These are phyloP conservation scores for Chaenogobius annularis DNA, from an alignment of 2,113 vertebrate species.

Conservation along the genomic window DNA sequence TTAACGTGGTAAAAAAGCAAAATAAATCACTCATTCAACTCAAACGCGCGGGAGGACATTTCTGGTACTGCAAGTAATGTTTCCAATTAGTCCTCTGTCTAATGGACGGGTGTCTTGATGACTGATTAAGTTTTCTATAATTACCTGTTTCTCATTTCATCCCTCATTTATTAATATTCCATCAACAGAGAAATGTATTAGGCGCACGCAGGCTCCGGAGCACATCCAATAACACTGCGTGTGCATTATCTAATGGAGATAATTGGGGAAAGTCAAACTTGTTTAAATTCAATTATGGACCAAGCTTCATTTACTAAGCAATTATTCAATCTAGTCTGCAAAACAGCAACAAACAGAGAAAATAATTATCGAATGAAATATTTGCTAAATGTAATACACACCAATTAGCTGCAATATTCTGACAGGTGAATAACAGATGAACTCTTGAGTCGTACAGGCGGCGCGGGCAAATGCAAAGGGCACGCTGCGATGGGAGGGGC, in stretches of 20 bases:
- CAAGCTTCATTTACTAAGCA: not conserved
- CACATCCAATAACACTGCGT: not conserved
- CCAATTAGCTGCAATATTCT: not conserved
- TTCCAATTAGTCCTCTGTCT: not conserved
- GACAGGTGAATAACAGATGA: not conserved
- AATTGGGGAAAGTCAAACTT: slow-evolving; percentile 4
- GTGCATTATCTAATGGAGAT: not conserved
- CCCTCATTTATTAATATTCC: slow-evolving; percentile 4
- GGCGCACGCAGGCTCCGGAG: not conserved
- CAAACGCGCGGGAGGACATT: not conserved
- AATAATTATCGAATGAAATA: not conserved
- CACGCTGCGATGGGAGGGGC: too few species aligned
- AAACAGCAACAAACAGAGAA: slow-evolving; percentile 1
- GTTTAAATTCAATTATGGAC: slow-evolving; percentile 4
- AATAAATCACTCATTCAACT: too few species aligned
- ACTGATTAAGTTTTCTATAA: not conserved
- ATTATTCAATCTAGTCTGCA: not conserved
- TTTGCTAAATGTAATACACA: not conserved
- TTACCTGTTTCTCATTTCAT: slow-evolving; percentile 5
- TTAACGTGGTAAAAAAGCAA: too few species aligned
- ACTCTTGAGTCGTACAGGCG: too few species aligned
- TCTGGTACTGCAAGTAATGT: not conserved
- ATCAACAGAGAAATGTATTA: not conserved
- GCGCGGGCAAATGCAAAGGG: too few species aligned
- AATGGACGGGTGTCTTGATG: not conserved